Evolutionary conservation across 2,797 vertebrate genomes (phyloP).

Genomic region (Lepidocolaptes lacrymiger): DNA sequence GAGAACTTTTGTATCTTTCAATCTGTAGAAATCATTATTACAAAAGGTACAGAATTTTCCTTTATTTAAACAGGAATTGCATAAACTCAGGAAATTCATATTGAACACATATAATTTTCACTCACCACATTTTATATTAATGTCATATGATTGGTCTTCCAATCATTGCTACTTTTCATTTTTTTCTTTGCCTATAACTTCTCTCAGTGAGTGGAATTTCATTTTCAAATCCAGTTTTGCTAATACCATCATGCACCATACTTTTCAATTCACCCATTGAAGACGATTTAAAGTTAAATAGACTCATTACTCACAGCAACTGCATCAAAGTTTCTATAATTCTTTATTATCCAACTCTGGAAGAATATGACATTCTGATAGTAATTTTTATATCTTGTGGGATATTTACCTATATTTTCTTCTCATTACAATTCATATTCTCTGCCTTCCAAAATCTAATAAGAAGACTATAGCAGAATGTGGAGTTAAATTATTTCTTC

Average conservation of each 20-base stretch:
- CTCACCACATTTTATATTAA: not conserved
- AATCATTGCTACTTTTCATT: not conserved
- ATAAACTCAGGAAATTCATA: not conserved
- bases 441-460: not conserved
- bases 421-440: not conserved
- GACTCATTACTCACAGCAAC: not conserved
- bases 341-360: not conserved
- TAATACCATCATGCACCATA: not conserved
- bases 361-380: not conserved
- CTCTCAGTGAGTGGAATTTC: not conserved
- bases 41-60: not conserved
- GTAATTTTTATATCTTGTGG: not conserved
- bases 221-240: conserved; percentile 17
- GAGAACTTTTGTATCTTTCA: not conserved
- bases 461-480: not conserved
- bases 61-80: not conserved
- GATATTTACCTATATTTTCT: not conserved
- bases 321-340: not conserved
- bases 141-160: not conserved
- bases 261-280: not conserved
- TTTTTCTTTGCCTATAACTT: not conserved
- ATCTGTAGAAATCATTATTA: not conserved
- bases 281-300: conserved; percentile 1
- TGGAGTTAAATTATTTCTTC: not conserved
- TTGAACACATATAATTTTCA: not conserved